Base-by-base conservation (phyloP, 2,888 invertebrate species). In the Helobdella robusta region DNA sequence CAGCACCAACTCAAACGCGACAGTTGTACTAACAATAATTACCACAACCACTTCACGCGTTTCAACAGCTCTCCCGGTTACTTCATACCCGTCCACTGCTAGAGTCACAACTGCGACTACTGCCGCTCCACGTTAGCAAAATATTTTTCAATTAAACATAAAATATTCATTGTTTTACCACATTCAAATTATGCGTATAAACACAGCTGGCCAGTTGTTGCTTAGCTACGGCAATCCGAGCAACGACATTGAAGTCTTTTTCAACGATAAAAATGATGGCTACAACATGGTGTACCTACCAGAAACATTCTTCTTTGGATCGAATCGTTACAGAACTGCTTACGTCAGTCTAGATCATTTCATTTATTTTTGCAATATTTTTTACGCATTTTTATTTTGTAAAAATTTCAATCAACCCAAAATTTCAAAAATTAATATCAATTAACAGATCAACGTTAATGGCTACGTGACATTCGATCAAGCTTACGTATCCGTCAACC, bases 391-490 rank as follows among this genome's bases (percentile, higher is more conserved):
- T 50, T 18, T 28, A 58, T 25, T 25, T 58, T 28, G 25, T 8
- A 8, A 25, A 11, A 30, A 58, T 58, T 25, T n/a, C n/a, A n/a
- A n/a, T 6, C 6, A 11, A 25, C 6, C 6, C 30, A 18, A 8
- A 28, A 25, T 40, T 40, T 40, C 44, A 40, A 40, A 40, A 40
- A 11, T 40, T 11, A 40, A 40, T n/a, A 40, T n/a, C 23, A 18
- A 18, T 52, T 44, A 11, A 8, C 50, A 65, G 65, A 40, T 65
- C 8, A 65, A 44, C 28, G 65, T 60, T n/a, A 65, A 65, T 20
- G 65, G 65, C 2, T 65, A 50, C 28, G 18, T 65, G 20, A 59
- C 65, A 8, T 60, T 65, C 52, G 50, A 65, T 25, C 23, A 48
- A 35, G 60, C 34, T 15, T 32, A 50, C 18, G 23, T 48, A 11